Conservation (phyloP, 2,113 vertebrate genomes). For the Pogonocichla stellata region DNA sequence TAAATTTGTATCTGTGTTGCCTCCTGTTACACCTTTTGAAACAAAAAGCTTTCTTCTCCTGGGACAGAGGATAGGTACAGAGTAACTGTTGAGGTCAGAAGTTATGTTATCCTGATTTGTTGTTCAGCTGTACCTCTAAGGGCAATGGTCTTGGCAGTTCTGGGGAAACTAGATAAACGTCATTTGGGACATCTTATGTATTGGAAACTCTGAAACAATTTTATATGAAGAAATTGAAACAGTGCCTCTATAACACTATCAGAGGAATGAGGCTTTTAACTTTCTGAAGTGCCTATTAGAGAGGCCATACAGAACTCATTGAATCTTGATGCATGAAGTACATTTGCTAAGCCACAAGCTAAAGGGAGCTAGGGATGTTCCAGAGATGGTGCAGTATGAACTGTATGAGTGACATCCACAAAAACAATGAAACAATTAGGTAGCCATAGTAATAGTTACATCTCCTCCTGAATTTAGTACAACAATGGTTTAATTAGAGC, state of each 20-base stretch:
- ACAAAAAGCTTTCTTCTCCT: neutral
- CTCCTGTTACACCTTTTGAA: neutral
- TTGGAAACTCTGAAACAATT: conserved; percentile 4
- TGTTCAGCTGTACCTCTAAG: neutral
- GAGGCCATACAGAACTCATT: neutral
- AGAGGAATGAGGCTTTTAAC: neutral
- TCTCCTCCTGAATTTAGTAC: neutral
- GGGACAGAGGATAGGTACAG: neutral
- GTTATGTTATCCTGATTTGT: neutral
- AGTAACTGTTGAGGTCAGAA: neutral
- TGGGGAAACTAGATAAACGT: neutral
- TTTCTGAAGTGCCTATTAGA: neutral
- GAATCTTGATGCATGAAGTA: neutral
- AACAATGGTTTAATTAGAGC: neutral
- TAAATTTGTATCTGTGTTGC: neutral
- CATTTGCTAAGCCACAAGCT: neutral
- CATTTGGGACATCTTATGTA: neutral
- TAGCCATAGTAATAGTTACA: neutral
- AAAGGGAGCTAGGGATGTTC: neutral
- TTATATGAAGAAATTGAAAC: neutral
- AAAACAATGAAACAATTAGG: neutral
- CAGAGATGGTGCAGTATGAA: neutral
- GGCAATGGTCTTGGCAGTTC: neutral
- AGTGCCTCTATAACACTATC: neutral
- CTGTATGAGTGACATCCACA: fast-evolving